phyloP scores from a whole-genome alignment of 2,888 invertebrate species.

The Cosmopolites sordidus region DNA sequence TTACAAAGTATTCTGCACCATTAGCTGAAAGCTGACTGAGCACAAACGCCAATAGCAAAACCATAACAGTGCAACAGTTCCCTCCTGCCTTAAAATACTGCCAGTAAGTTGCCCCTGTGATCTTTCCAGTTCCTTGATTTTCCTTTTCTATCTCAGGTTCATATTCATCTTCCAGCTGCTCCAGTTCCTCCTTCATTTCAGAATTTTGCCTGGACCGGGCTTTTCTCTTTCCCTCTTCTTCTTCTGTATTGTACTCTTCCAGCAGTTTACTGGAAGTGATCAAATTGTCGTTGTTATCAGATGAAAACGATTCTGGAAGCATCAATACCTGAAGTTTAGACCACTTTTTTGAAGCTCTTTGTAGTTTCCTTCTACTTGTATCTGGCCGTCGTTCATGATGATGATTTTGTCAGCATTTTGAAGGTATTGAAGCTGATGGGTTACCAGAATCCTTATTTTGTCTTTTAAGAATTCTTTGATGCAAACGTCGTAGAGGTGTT shows the following conservation, averaged over 20 bases:
- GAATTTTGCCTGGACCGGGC: constrained; percentile 42
- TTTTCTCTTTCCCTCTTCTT: constrained; percentile 40
- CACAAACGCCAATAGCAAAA: constrained; percentile 51
- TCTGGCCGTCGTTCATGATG: constrained; percentile 49
- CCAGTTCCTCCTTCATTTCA: constrained; percentile 40
- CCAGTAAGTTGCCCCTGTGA: constrained; percentile 43
- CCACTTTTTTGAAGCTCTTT: constrained; percentile 50
- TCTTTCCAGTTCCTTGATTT: constrained; percentile 37
- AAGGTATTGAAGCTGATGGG: constrained; percentile 65
- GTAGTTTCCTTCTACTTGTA: constrained; percentile 50
- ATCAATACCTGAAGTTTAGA: constrained; percentile 43
- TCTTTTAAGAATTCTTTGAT: constrained; percentile 57
- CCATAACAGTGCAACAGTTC: constrained; percentile 46
- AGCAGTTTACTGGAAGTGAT: constrained; percentile 46
- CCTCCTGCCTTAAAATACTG: constrained; percentile 55
- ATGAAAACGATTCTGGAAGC: not conserved
- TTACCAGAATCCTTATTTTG: constrained; percentile 63
- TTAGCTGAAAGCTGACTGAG: constrained; percentile 60
- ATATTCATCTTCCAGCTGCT: constrained; percentile 30
- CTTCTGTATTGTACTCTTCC: constrained; percentile 39
- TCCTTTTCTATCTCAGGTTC: constrained; percentile 41
- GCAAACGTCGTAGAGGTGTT: constrained; percentile 69
- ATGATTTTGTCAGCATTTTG: constrained; percentile 44
- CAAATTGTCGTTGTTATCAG: not conserved
- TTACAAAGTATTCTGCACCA: constrained; percentile 65